Conservation (phyloP, 1,140 invertebrate species). For the Aphidius ervi region DNA sequence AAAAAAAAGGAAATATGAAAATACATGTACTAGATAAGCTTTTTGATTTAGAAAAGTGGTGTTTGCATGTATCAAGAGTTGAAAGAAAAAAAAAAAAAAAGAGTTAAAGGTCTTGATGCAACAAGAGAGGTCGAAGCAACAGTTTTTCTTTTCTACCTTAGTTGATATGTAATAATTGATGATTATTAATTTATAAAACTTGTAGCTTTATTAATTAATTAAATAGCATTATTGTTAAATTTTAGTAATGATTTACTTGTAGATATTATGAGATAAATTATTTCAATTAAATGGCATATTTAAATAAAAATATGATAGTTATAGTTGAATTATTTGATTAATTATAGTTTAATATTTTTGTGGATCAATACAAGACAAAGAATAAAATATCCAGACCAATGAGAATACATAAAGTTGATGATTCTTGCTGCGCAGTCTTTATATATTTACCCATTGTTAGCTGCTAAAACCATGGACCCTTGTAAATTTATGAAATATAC, state of each 20-base stretch:
- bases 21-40: too few relatives aligned
- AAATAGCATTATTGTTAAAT: too few relatives aligned
- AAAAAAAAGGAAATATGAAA: too few relatives aligned
- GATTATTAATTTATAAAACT: background rate
- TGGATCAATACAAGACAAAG: constrained; percentile 53
- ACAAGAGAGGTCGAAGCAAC: too few relatives aligned
- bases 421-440: constrained; percentile 31
- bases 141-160: constrained; percentile 1
- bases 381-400: constrained; percentile 39
- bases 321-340: constrained; percentile 25
- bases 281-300: too few relatives aligned
- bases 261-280: too few relatives aligned
- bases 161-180: background rate
- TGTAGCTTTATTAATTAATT: background rate
- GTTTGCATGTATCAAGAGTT: too few relatives aligned
- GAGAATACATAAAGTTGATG: constrained; percentile 34
- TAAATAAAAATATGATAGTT: constrained; percentile 5
- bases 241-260: too few relatives aligned
- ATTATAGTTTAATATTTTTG: constrained; percentile 46
- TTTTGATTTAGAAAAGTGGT: too few relatives aligned
- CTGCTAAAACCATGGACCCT: constrained; percentile 5
- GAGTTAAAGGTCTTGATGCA: too few relatives aligned
- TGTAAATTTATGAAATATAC: constrained; percentile 4
- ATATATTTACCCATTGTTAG: background rate
- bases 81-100: too few relatives aligned